Base-by-base conservation (phyloP, 2,113 vertebrate species). In the Paradoxurus hermaphroditus region DNA sequence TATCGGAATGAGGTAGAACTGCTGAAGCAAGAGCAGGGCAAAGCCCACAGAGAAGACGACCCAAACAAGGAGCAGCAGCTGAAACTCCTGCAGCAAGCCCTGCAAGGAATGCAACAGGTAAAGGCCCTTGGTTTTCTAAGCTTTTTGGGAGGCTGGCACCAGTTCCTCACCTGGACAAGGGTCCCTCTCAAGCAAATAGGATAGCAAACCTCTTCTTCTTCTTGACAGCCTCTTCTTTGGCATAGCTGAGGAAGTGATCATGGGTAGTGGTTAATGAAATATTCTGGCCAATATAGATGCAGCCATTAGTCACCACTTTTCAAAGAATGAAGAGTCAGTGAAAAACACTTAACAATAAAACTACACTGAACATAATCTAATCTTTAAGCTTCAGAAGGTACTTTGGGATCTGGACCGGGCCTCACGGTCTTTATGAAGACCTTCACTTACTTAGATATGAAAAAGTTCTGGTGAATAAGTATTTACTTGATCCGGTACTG, bases 41-140 rank as follows among this genome's bases (percentile, higher is more conserved):
- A 99, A 98, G 98, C 98, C 21, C 98, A 98, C 87, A 98, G 98
- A 95, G 99, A 99, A 16, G 99, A 99, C 87, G 99, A 99, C 90
- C 98, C 98, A 94, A 99, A 99, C 53, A 99, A 99, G 97, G 99
- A 99, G 16, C 99, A 99, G 98, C 99, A 99, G 97, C 98, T 99
- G 98, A 99, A 99, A 97, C 99, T 99, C 97, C 99, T 99, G 27
- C 99, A 99, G 97, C 99, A 99, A 98, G 99, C 99, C 63, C 98
- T 99, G 82, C 99, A 99, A 98, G 99, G 99, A 97, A 99, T 99
- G 99, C 99, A 99, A 97, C 99, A 99, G 99, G 99, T 99, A 98
- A 39, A 97, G n/a, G 8, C 75, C 88, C 56, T 84, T 87, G 53
- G 34, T 90, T 72, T 96, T 87, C 68, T 90, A 49, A 31, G 16